Conservation (phyloP, 1,140 invertebrate species). For the Ectropis grisescens region DNA sequence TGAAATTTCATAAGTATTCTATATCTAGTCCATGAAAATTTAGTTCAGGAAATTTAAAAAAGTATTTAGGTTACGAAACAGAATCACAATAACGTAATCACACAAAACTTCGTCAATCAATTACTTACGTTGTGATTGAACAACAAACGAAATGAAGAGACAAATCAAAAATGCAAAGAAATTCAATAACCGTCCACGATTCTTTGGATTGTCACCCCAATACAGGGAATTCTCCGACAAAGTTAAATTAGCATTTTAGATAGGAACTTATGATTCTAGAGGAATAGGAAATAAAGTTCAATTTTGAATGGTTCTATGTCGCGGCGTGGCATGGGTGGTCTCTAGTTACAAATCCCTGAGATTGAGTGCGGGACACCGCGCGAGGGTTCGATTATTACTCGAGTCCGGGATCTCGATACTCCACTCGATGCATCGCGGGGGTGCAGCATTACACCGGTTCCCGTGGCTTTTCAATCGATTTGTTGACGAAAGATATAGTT, state of each 20-base stretch:
- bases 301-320: too few species aligned
- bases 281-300: too few species aligned
- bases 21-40: too few species aligned
- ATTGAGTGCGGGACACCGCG: slow-evolving; percentile 54
- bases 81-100: too few species aligned
- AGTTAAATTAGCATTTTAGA: slow-evolving; percentile 5
- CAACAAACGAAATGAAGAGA: slow-evolving; percentile 35
- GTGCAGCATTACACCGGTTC: slow-evolving; percentile 35
- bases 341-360: slow-evolving; percentile 46
- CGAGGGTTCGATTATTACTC: slow-evolving; percentile 59
- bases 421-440: slow-evolving; percentile 52
- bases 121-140: slow-evolving; percentile 18
- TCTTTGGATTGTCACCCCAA: slow-evolving; percentile 58
- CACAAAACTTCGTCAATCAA: too few species aligned
- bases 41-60: too few species aligned
- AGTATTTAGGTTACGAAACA: too few species aligned
- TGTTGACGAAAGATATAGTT: slow-evolving; percentile 21
- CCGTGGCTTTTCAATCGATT: slow-evolving; percentile 24
- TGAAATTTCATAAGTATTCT: too few species aligned
- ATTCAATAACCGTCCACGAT: slow-evolving; percentile 59
- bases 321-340: too few species aligned
- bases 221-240: slow-evolving; percentile 28
- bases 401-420: slow-evolving; percentile 50
- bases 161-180: slow-evolving; percentile 59
- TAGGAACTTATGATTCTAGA: too few species aligned